Conservation (phyloP, 2,888 invertebrate genomes). For the Phortica magna region DNA sequence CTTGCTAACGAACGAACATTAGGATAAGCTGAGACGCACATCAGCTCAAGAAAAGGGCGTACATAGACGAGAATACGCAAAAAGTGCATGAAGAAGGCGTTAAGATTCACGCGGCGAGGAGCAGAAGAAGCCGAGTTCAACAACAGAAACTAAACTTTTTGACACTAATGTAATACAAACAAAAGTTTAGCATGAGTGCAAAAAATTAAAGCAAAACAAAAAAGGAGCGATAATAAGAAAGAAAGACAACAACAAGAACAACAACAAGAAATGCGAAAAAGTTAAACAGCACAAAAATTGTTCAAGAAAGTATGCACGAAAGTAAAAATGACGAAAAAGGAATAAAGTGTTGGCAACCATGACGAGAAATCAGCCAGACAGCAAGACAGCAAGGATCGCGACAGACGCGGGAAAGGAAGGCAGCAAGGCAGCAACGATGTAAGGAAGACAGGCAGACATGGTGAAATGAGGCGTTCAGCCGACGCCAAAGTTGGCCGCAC, state of each 20-base stretch:
- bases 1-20: neutral
- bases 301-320: conserved; percentile 21
- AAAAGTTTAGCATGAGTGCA: conserved; percentile 21
- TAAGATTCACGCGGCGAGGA: neutral
- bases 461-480: neutral
- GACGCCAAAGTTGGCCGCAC: conserved; percentile 19
- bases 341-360: neutral
- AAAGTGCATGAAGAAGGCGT: neutral
- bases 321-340: neutral
- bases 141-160: conserved; percentile 27
- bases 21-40: neutral
- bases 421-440: neutral
- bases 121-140: conserved; percentile 16
- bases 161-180: conserved; percentile 39
- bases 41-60: neutral
- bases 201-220: neutral
- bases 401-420: neutral
- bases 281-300: conserved; percentile 15
- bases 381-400: neutral
- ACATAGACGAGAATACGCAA: neutral
- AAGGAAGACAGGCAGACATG: neutral
- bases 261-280: conserved; percentile 5
- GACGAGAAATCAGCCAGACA: neutral
- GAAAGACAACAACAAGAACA: neutral
- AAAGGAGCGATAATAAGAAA: neutral